Evolutionary conservation across 2,113 vertebrate genomes (phyloP), one percentile per base, ranked within the genome.

Genomic region (Origma solitaria): DNA sequence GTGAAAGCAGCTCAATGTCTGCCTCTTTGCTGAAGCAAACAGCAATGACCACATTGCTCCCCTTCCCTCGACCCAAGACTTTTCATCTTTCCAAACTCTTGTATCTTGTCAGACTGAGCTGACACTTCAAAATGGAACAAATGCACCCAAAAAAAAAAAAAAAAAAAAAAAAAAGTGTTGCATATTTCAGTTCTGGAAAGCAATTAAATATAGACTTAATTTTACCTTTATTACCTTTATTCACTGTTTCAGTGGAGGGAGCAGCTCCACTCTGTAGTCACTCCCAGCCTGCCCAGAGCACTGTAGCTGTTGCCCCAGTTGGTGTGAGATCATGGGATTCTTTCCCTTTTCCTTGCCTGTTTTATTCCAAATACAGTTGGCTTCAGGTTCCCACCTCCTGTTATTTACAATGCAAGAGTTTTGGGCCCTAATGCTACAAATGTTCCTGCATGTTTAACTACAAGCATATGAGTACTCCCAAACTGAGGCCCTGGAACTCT

Each of bases 401-500:
- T 91, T 96, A 95, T 91, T 96, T 94, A 95, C 93, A 93, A 22
- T 84, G 93, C 82, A 93, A 83, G 92, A 81, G 38, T 85, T 94
- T 69, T 77, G 87, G 78, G 66, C 72, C 92, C 82, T 84, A 69
- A 82, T 94, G 86, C 90, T 94, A 31, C 91, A 87, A 96, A 82
- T 84, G 65, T 94, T 94, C 66, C 79, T 94, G 84, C 27, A 8
- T 85, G 82, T 94, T 95, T 97, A 95, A 97, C 93, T 95, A 50
- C 81, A 96, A 93, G 87, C 88, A 94, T 93, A 82, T 95, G 96
- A 94, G 78, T 60, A n/a, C 44, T 95, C 85, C 91, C 91, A 92
- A 95, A 94, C 31, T 72, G 95, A 97, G 86, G 72, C 57, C 91
- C 95, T 97, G 95, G 95, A 97, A 95, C 84, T 93, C 75, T 94